Conservation (phyloP, 2,888 invertebrate species). For the Agonopterix arenella region DNA sequence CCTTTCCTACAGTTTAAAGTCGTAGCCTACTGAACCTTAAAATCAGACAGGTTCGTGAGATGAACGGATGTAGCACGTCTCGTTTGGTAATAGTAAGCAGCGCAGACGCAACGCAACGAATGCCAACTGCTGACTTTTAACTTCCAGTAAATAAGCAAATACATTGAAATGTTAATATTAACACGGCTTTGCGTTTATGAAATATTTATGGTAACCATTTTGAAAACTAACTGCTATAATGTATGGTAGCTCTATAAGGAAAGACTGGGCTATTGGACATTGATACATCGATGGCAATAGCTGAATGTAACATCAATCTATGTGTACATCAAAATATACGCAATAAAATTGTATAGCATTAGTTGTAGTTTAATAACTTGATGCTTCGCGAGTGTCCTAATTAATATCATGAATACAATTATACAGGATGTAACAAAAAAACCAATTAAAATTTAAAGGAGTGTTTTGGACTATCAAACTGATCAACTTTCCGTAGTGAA, state of each 20-base stretch:
- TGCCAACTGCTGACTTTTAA: constrained; percentile 25
- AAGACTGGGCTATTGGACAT: neutral
- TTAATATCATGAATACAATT: too few species aligned
- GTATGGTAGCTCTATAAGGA: neutral
- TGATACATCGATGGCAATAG: neutral
- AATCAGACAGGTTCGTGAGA: constrained; percentile 5
- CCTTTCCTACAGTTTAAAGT: too few species aligned
- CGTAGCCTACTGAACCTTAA: constrained; percentile 4
- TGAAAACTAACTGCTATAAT: constrained; percentile 10
- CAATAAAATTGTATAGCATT: too few species aligned
- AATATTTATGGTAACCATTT: constrained; percentile 13
- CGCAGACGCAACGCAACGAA: constrained; percentile 11
- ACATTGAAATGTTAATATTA: constrained; percentile 7
- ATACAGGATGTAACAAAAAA: too few species aligned
- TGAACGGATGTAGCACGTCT: constrained; percentile 15
- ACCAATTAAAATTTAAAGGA: too few species aligned
- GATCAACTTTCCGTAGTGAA: too few species aligned
- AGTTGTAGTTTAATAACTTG: too few species aligned
- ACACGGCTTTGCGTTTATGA: constrained; percentile 10
- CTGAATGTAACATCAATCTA: too few species aligned
- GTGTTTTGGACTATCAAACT: too few species aligned
- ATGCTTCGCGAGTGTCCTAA: too few species aligned
- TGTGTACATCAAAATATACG: too few species aligned
- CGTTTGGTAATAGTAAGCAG: constrained; percentile 6
- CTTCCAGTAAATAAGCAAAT: constrained; percentile 6